A percentile compares a stretch with the other conserved stretches of the same genome.
phyloP scores from a whole-genome alignment of 2,888 invertebrate genomes.

The Meliscaeva auricollis region DNA sequence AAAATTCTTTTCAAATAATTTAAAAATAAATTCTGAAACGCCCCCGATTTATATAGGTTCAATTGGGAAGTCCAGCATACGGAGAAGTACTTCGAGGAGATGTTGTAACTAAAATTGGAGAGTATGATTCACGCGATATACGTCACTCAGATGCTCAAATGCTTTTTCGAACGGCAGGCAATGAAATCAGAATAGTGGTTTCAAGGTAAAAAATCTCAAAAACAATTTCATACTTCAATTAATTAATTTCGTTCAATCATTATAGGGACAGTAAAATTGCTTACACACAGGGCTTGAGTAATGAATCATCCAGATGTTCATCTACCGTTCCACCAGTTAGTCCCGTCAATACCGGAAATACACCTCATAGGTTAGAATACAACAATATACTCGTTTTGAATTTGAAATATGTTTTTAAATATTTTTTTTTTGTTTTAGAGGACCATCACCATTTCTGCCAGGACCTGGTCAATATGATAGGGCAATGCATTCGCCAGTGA shows the following conservation, averaged over 20 bases:
- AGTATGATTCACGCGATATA: constrained; percentile 94
- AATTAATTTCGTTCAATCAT: background rate
- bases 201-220: constrained; percentile 88
- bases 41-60: constrained; percentile 87
- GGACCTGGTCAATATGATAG: constrained; percentile 84
- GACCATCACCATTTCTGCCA: constrained; percentile 86
- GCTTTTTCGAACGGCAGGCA: constrained; percentile 92
- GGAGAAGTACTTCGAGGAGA: constrained; percentile 94
- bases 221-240: background rate
- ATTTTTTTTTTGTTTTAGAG: constrained; percentile 77
- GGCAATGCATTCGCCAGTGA: constrained; percentile 82
- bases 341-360: constrained; percentile 73
- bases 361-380: constrained; percentile 60
- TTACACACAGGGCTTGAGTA: constrained; percentile 84
- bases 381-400: background rate
- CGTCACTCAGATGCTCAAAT: constrained; percentile 96
- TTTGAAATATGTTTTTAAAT: background rate
- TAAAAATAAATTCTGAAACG: background rate
- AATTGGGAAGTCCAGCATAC: constrained; percentile 93
- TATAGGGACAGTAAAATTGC: constrained; percentile 84
- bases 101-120: constrained; percentile 94
- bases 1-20: background rate
- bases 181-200: constrained; percentile 91
- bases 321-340: constrained; percentile 82
- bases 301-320: constrained; percentile 85